Percentiles rank a stretch among this genome's conserved stretches.
Evolutionary conservation across 2,888 invertebrate genomes (phyloP).

Genomic region (Tenthredo mesomela): DNA sequence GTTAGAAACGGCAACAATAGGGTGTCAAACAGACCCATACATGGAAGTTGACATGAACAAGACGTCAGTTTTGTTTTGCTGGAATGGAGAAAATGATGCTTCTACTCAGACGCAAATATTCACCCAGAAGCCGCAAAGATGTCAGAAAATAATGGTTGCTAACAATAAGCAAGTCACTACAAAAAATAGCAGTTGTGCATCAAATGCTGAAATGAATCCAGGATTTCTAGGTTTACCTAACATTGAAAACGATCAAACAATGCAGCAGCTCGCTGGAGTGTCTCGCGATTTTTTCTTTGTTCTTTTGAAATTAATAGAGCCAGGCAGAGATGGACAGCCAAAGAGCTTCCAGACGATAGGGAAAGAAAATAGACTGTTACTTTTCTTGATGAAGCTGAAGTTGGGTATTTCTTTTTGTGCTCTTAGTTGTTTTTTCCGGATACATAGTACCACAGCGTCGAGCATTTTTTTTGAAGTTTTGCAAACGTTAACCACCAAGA

Average conservation of each 20-base stretch:
- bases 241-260: background rate
- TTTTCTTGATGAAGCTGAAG: conserved; percentile 57
- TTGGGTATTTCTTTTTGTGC: conserved; percentile 57
- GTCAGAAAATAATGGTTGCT: background rate
- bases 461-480: conserved; percentile 57
- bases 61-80: background rate
- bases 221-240: background rate
- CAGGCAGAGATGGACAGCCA: background rate
- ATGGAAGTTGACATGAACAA: background rate
- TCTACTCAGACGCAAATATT: conserved; percentile 11
- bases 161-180: background rate
- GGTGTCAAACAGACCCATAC: conserved; percentile 4
- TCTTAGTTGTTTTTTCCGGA: conserved; percentile 55
- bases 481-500: conserved; percentile 53
- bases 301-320: background rate
- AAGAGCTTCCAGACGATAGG: background rate
- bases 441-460: conserved; percentile 51
- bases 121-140: background rate
- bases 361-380: background rate
- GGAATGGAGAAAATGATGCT: conserved; percentile 6
- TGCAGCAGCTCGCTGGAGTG: background rate
- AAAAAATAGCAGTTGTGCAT: background rate
- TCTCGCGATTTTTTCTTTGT: background rate
- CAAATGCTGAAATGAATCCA: background rate
- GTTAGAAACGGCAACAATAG: background rate